phyloP scores from a whole-genome alignment of 2,888 invertebrate genomes.

The Sinodicranocentrus sp. region DNA sequence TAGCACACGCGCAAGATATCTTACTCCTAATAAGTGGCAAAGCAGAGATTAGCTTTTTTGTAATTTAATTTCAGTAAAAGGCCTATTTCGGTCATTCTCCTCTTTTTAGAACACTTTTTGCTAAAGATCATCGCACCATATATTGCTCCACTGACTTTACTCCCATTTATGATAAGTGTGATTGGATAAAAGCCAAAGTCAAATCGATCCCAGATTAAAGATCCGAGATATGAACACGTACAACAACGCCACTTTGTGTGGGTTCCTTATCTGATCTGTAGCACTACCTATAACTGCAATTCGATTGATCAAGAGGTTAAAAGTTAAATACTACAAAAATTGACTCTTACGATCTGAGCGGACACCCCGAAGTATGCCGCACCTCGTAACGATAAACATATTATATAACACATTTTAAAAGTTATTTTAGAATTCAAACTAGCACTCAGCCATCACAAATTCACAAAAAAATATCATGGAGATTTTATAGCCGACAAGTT shows the following conservation, averaged over 20 bases:
- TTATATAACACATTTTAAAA: constrained; percentile 60
- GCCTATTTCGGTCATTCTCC: constrained; percentile 26
- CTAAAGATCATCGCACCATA: background rate
- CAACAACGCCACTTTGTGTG: background rate
- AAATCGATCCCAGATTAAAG: background rate
- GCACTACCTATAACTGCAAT: constrained; percentile 23
- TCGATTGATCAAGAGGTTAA: background rate
- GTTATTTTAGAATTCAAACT: no score
- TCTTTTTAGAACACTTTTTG: constrained; percentile 36
- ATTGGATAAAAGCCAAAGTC: constrained; percentile 46
- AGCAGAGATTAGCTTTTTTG: background rate
- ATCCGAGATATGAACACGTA: constrained; percentile 8
- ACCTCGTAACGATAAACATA: constrained; percentile 63
- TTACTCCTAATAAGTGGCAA: background rate
- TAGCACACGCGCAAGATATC: background rate
- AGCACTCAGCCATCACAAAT: background rate
- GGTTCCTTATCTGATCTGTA: background rate
- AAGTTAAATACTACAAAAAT: no score
- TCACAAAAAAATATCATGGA: constrained; percentile 12
- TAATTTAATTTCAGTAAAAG: constrained; percentile 4
- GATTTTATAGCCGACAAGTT: no score
- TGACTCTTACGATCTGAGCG: constrained; percentile 68
- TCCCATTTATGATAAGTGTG: background rate
- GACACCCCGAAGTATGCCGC: constrained; percentile 68
- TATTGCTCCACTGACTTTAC: constrained; percentile 48